Percentiles rank a stretch among this genome's conserved stretches.
Evolutionary conservation across 2,888 invertebrate genomes (phyloP).

Genomic region (Geophilus truncorum): DNA sequence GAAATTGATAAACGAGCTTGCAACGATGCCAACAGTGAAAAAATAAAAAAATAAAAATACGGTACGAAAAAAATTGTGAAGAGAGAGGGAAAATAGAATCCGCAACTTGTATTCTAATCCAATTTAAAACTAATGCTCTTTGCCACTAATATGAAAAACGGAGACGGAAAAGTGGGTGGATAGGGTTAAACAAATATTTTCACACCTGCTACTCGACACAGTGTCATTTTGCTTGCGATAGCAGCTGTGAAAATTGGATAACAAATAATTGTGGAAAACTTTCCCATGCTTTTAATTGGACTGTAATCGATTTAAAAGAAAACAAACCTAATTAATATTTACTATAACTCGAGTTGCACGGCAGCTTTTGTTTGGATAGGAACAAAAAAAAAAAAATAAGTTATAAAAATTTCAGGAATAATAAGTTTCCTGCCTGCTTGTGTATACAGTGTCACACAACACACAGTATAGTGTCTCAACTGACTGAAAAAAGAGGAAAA

Average conservation of each 20-base stretch:
- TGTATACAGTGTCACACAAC: not conserved
- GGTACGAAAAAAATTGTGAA: not conserved
- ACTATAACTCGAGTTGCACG: too few relatives aligned
- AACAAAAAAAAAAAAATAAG: not conserved
- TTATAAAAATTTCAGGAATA: not conserved
- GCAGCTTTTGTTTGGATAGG: not conserved
- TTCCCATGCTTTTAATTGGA: not conserved
- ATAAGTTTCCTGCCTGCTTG: not conserved
- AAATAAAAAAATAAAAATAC: not conserved
- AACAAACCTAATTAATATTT: not conserved
- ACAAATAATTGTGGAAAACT: slow-evolving; percentile 3
- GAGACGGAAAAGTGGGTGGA: not conserved
- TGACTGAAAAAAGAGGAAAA: too few relatives aligned
- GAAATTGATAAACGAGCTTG: not conserved
- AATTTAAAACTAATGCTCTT: not conserved
- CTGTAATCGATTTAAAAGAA: not conserved
- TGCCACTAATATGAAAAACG: slow-evolving; percentile 1
- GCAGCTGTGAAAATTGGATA: not conserved
- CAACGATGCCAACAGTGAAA: not conserved
- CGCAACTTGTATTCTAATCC: not conserved
- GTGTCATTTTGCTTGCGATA: not conserved
- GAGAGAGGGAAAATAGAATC: not conserved
- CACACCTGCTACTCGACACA: not conserved
- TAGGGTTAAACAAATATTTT: not conserved
- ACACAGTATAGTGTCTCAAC: too few relatives aligned